These are phyloP conservation scores for Myotis brandtii DNA, from an alignment of 2,113 vertebrate genomes.

Conservation along the genomic window DNA sequence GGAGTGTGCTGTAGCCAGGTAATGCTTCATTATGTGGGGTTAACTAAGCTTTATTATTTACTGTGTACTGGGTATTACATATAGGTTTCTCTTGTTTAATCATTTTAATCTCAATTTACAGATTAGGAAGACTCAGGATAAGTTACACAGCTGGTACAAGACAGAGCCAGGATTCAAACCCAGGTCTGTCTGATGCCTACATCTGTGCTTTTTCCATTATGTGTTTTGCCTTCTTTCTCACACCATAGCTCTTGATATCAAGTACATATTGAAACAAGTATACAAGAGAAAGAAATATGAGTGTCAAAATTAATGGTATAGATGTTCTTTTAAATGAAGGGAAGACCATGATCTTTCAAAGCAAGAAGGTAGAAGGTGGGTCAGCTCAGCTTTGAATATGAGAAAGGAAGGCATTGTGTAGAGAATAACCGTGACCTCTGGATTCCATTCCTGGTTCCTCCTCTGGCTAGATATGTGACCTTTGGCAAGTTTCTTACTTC, in stretches of 20 bases:
- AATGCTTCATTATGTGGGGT: background rate
- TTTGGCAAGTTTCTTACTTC: constrained; percentile 47
- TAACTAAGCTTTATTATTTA: constrained; percentile 26
- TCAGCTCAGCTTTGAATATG: background rate
- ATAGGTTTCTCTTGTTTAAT: constrained; percentile 23
- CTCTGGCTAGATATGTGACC: background rate
- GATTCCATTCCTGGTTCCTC: background rate
- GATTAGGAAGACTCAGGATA: constrained; percentile 53
- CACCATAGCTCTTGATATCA: background rate
- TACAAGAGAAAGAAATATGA: background rate
- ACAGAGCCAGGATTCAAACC: constrained; percentile 29
- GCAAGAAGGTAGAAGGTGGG: background rate
- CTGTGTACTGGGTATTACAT: background rate
- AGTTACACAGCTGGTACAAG: constrained; percentile 37
- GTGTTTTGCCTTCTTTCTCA: constrained; percentile 22
- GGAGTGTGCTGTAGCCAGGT: background rate
- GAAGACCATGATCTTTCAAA: background rate
- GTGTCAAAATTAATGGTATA: background rate
- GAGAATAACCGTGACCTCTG: background rate
- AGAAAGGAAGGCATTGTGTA: background rate
- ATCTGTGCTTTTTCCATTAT: background rate
- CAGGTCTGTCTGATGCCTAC: background rate
- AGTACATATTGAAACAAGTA: background rate
- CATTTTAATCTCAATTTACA: constrained; percentile 54
- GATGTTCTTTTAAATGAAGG: background rate